Base-by-base conservation (phyloP, 2,888 invertebrate species). In the Limnephilus lunatus region DNA sequence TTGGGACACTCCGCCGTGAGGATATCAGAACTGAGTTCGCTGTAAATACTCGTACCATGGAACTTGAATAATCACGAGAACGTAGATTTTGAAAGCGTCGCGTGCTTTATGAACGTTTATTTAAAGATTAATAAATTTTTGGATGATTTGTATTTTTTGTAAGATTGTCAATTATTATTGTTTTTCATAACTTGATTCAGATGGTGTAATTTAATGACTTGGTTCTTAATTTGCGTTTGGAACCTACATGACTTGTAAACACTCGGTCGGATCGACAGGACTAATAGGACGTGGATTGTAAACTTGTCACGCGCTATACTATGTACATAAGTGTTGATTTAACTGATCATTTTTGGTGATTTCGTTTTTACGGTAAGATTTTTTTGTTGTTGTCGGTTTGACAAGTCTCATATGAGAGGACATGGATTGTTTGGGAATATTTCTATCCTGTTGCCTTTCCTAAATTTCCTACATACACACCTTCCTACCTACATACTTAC, bases 1-100 rank as follows among this genome's bases (percentile, higher is more conserved):
- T 90, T 89, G 93, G 93, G 93, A 92, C 88, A 82, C 85, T 91
- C 44, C 89, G 90, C 91, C 35, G 83, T 81, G 39, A 48, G 86
- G 31, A 53, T 48, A 32, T 53, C 87, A 87, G 87, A 53, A 53
- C 30, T 32, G 83, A 90, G 44, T 80, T 14, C 15, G 68, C 25
- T 48, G n/a, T 82, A 82, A 31, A 82, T 82, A 14, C 15, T 53
- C 53, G 5, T 53, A 25, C n/a, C 68, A n/a, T 25, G 25, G 53
- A 48, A n/a, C 68, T 68, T 68, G 68, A 68, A 68, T 68, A 68
- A 68, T n/a, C 25, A 25, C 7, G 9, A 9, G 25, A 7, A n/a
- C 68, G 68, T 53, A 19, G 14, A 53, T 19, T 53, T 53, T 53
- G 53, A 53, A 53, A 53, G 19, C 68, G 68, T 25, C 25, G n/a